Base-by-base conservation (phyloP, 2,797 vertebrate species). In the Phoebastria nigripes region DNA sequence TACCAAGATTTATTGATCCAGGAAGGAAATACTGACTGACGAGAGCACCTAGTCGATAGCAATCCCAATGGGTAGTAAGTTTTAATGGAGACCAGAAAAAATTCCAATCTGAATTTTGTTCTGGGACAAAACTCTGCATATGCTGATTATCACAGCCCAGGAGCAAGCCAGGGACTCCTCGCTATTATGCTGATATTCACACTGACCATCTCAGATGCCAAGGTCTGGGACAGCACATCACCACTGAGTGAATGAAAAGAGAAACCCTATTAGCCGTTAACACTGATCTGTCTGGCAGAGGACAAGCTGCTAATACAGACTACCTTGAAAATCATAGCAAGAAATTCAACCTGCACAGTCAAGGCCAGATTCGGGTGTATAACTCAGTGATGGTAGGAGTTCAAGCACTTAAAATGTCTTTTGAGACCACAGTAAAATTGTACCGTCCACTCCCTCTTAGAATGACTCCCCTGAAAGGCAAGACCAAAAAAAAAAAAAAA, bases 1-100 rank as follows among this genome's bases (percentile, higher is more conserved):
- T 95, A 93, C 63, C 6, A 61, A 93, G 95, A 97, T 97, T 94
- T 97, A 98, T 97, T 82, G 96, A 97, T 93, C 92, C 83, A 89
- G 95, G 95, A 94, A 89, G 90, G 94, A 97, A 97, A 95, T 89
- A 97, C 95, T 86, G 87, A 96, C 88, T 74, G 86, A 80, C 1
- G 0, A 71, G 78, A 73, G 94, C 42, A 29, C 61, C 96, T 91
- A 81, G 91, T 97, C 94, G 65, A 97, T 96, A 96, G 92, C 94
- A 96, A 91, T 74, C 92, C 96, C 93, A 91, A 86, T 22, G 78
- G 69, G 95, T 90, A 97, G 93, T 93, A 90, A 94, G 87, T 94
- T 94, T 96, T 96, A 84, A 92, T 62, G 66, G 87, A 46, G 72
- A 90, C 54, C 33, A 33, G 80, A 56, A 89, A 90, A 89, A 72